phyloP scores from a whole-genome alignment of 2,888 invertebrate genomes.

The Pachliopta kotzebuea region DNA sequence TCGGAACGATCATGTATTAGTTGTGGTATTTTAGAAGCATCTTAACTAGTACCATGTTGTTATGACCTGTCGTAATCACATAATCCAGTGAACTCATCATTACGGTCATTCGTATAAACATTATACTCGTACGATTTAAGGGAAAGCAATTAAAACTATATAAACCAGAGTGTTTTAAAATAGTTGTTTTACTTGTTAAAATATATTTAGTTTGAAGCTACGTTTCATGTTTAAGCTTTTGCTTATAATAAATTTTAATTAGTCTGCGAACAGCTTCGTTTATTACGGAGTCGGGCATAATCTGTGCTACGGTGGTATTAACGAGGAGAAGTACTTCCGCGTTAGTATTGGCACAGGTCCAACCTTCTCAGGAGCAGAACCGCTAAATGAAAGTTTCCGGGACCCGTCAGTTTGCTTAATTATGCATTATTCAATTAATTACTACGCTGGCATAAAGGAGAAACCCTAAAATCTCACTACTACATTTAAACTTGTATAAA shows the following conservation, averaged over 20 bases:
- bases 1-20: no score
- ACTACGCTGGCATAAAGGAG: not conserved
- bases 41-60: no score
- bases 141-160: slow-evolving; percentile 6
- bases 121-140: not conserved
- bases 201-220: slow-evolving; percentile 7
- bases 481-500: not conserved
- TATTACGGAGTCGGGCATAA: slow-evolving; percentile 19
- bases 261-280: slow-evolving; percentile 21
- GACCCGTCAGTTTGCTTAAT: slow-evolving; percentile 21
- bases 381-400: slow-evolving; percentile 26
- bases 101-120: no score
- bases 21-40: no score
- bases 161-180: not conserved
- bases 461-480: not conserved
- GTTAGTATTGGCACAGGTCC: slow-evolving; percentile 21
- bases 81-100: no score
- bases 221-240: slow-evolving; percentile 15
- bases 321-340: slow-evolving; percentile 7
- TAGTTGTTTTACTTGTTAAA: slow-evolving; percentile 9
- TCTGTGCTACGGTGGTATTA: slow-evolving; percentile 16
- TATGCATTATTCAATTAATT: slow-evolving; percentile 26
- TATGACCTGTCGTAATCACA: no score
- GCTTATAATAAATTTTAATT: slow-evolving; percentile 27
- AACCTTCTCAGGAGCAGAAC: slow-evolving; percentile 19